Percentiles rank a stretch among this genome's conserved stretches.
Evolutionary conservation across 2,888 invertebrate species (phyloP).

Genomic region (Bombylius major): DNA sequence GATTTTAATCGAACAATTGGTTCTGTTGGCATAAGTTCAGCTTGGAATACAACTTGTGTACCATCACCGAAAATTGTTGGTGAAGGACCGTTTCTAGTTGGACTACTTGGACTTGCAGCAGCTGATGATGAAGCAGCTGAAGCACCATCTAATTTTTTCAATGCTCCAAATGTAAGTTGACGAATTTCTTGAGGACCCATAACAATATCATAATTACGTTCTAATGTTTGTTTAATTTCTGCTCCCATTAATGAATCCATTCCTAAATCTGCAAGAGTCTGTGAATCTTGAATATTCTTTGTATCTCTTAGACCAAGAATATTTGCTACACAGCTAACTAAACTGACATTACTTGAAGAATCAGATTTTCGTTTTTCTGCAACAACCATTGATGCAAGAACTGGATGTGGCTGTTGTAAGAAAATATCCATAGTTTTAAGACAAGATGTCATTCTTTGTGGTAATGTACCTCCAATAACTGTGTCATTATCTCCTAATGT

Average conservation of each 20-base stretch:
- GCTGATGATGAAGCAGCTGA: slow-evolving; percentile 11
- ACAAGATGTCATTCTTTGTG: slow-evolving; percentile 92
- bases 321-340: slow-evolving; percentile 72
- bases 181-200: slow-evolving; percentile 87
- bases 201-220: slow-evolving; percentile 82
- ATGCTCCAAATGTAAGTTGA: slow-evolving; percentile 61
- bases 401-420: slow-evolving; percentile 77
- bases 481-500: slow-evolving; percentile 81
- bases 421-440: slow-evolving; percentile 77
- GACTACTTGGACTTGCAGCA: slow-evolving; percentile 16
- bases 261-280: slow-evolving; percentile 84
- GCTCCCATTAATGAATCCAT: slow-evolving; percentile 99
- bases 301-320: slow-evolving; percentile 84
- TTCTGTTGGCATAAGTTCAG: slow-evolving; percentile 63
- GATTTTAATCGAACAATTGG: slow-evolving; percentile 54
- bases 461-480: slow-evolving; percentile 89
- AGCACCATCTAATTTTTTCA: slow-evolving; percentile 42
- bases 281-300: slow-evolving; percentile 58
- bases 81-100: slow-evolving; percentile 19
- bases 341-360: slow-evolving; percentile 44
- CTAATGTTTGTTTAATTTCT: slow-evolving; percentile 93
- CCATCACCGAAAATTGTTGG: slow-evolving; percentile 35
- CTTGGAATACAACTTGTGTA: slow-evolving; percentile 43
- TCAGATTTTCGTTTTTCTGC: slow-evolving; percentile 67
- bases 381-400: slow-evolving; percentile 70